phyloP scores from a whole-genome alignment of 2,888 invertebrate genomes.

The Apodemia duryi region DNA sequence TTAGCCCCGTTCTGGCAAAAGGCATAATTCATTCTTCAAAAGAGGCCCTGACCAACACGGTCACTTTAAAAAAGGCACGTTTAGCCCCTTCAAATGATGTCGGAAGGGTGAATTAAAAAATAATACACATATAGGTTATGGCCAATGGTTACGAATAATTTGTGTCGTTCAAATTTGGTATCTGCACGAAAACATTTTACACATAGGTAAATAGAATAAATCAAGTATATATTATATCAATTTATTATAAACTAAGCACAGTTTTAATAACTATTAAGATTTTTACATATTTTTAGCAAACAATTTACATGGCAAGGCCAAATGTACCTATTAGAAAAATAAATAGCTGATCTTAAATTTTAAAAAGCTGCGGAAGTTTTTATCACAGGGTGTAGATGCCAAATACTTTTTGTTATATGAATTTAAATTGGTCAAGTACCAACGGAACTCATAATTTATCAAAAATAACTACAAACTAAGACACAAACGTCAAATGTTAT shows the following conservation, averaged over 20 bases:
- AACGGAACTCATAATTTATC: slow-evolving; percentile 2
- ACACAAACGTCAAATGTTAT: background rate
- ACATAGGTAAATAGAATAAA: slow-evolving; percentile 28
- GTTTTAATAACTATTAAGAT: slow-evolving; percentile 24
- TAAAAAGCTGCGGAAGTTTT: slow-evolving; percentile 29
- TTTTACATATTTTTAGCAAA: slow-evolving; percentile 43
- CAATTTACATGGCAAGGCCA: slow-evolving; percentile 65
- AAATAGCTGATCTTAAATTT: slow-evolving; percentile 10
- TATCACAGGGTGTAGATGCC: slow-evolving; percentile 65
- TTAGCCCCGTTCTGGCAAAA: too few relatives aligned
- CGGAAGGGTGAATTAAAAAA: too few relatives aligned
- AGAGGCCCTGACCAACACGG: too few relatives aligned
- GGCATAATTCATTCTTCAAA: too few relatives aligned
- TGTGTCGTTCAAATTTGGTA: too few relatives aligned
- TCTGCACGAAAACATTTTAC: too few relatives aligned
- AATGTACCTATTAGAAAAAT: slow-evolving; percentile 36
- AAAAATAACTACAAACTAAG: background rate
- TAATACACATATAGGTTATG: too few relatives aligned
- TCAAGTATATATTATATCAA: slow-evolving; percentile 4
- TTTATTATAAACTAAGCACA: slow-evolving; percentile 22
- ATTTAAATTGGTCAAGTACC: background rate
- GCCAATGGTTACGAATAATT: too few relatives aligned
- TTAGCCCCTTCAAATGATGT: too few relatives aligned
- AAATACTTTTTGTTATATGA: slow-evolving; percentile 29
- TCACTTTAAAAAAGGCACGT: too few relatives aligned